Percentiles rank a stretch among this genome's conserved stretches.
These are phyloP conservation scores for Melolontha melolontha DNA, from an alignment of 2,888 invertebrate species.

Conservation along the genomic window DNA sequence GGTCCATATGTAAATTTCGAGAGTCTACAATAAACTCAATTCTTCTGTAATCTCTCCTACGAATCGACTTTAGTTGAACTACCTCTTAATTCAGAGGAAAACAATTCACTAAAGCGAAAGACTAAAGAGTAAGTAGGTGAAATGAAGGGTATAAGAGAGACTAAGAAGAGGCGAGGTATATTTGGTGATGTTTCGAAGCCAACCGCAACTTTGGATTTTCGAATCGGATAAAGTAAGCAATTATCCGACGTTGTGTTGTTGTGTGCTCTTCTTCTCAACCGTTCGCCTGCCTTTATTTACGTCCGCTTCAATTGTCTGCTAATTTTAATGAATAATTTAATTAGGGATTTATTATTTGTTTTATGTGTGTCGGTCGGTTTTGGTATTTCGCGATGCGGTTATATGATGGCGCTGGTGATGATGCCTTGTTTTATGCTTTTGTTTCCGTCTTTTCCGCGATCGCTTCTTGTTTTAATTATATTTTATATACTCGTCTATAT, in stretches of 20 bases:
- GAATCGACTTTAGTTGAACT: too few relatives aligned
- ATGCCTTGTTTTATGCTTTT: conserved; percentile 19
- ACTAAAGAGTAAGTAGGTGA: too few relatives aligned
- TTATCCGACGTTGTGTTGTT: conserved; percentile 46
- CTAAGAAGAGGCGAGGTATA: conserved; percentile 13
- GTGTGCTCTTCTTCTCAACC: conserved; percentile 46
- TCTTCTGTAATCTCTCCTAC: too few relatives aligned
- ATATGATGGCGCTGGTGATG: conserved; percentile 34
- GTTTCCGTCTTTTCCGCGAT: not conserved
- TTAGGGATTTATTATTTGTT: conserved; percentile 53
- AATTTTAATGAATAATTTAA: conserved; percentile 54
- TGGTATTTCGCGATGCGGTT: conserved; percentile 10
- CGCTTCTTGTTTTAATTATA: conserved; percentile 27
- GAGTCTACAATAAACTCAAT: too few relatives aligned
- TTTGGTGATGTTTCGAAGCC: conserved; percentile 15
- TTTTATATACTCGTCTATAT: conserved; percentile 2
- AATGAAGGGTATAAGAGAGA: too few relatives aligned
- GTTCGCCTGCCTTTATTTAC: conserved; percentile 39
- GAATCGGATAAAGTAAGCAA: conserved; percentile 50
- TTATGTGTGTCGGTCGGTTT: conserved; percentile 44
- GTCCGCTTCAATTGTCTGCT: conserved; percentile 42
- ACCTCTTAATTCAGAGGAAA: too few relatives aligned
- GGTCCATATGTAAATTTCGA: too few relatives aligned
- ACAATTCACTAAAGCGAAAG: too few relatives aligned
- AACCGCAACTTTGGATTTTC: conserved; percentile 43